Conservation (phyloP, 2,888 invertebrate genomes). For the Cordilura impudica region DNA sequence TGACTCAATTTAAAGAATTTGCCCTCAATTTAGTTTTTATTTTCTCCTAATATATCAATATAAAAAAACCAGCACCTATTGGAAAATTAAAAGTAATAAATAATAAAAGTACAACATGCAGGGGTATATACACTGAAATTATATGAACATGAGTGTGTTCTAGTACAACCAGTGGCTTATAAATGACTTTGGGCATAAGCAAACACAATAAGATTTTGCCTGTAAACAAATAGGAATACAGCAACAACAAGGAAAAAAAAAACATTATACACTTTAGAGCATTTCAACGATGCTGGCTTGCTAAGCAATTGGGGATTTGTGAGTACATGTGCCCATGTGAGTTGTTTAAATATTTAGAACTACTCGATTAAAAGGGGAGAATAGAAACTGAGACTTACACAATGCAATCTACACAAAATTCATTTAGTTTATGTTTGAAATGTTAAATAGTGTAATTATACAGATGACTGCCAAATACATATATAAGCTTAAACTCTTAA, state of each 20-base stretch:
- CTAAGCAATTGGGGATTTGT: slow-evolving; percentile 7
- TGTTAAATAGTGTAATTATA: slow-evolving; percentile 50
- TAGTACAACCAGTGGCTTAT: slow-evolving; percentile 35
- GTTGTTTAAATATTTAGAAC: slow-evolving; percentile 47
- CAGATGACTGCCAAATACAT: slow-evolving; percentile 18
- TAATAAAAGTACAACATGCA: too few relatives aligned
- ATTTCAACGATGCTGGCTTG: not conserved
- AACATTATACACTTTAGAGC: slow-evolving; percentile 10
- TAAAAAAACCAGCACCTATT: too few relatives aligned
- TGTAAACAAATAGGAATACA: slow-evolving; percentile 10
- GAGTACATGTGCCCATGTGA: slow-evolving; percentile 1
- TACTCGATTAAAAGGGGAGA: slow-evolving; percentile 39
- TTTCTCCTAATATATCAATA: too few relatives aligned
- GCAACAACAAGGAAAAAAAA: not conserved
- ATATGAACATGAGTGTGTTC: not conserved
- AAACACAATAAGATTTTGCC: slow-evolving; percentile 49
- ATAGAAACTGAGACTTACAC: not conserved
- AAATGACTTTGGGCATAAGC: slow-evolving; percentile 43
- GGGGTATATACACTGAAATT: too few relatives aligned
- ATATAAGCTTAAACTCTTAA: too few relatives aligned
- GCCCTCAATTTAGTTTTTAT: too few relatives aligned
- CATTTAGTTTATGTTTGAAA: slow-evolving; percentile 28
- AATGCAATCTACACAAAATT: not conserved
- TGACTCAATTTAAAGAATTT: too few relatives aligned
- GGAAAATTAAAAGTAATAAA: too few relatives aligned